Conservation (phyloP, 2,888 invertebrate species). For the Anthrax anthrax region DNA sequence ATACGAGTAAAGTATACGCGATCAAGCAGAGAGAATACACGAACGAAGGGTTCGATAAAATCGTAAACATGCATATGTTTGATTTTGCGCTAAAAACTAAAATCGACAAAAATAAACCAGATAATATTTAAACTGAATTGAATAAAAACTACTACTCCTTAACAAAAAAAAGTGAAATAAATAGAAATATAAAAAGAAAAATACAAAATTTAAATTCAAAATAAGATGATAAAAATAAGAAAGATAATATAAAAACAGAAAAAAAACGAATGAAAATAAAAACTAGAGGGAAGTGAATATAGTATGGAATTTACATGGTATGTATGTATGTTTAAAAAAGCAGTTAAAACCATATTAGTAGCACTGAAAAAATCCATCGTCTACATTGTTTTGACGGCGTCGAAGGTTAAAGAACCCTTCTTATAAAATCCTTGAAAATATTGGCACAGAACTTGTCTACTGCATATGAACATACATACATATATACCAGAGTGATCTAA, state of each 20-base stretch:
- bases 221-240: neutral
- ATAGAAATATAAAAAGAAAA: too few relatives aligned
- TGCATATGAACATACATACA: too few relatives aligned
- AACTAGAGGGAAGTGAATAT: neutral
- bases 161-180: too few relatives aligned
- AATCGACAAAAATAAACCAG: neutral
- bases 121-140: neutral
- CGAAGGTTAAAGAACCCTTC: constrained; percentile 14
- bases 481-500: too few relatives aligned
- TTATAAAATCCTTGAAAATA: constrained; percentile 12
- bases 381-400: constrained; percentile 14
- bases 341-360: constrained; percentile 1
- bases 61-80: constrained; percentile 8
- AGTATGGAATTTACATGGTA: too few relatives aligned
- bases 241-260: neutral
- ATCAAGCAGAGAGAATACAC: too few relatives aligned
- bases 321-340: constrained; percentile 3
- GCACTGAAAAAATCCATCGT: constrained; percentile 2
- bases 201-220: too few relatives aligned
- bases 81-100: constrained; percentile 7
- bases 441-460: too few relatives aligned
- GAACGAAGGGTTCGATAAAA: constrained; percentile 5
- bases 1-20: too few relatives aligned
- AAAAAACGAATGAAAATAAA: too few relatives aligned
- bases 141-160: too few relatives aligned